phyloP scores from a whole-genome alignment of 2,888 invertebrate genomes.

The Lacanobia oleracea region DNA sequence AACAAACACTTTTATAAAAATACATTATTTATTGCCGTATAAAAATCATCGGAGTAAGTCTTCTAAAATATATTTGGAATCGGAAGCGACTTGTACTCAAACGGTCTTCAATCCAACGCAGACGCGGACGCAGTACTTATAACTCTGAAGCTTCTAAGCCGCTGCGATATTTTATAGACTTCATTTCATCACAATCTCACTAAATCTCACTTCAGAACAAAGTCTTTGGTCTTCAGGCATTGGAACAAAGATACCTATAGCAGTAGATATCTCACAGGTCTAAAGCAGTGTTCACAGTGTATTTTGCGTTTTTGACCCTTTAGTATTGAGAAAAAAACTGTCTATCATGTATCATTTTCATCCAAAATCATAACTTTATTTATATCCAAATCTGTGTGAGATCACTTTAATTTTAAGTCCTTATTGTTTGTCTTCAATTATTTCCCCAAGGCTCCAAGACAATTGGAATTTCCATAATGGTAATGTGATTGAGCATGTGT shows the following conservation, averaged over 20 bases:
- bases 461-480: not conserved
- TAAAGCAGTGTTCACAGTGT: not conserved
- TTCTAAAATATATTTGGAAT: slow-evolving; percentile 20
- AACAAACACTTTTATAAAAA: slow-evolving; percentile 45
- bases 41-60: slow-evolving; percentile 7
- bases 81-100: not conserved
- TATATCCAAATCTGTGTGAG: not conserved
- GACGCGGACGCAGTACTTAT: not conserved
- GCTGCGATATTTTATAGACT: not conserved
- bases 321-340: not conserved
- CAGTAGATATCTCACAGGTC: not conserved
- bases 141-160: too few species aligned
- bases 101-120: not conserved
- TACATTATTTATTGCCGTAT: slow-evolving; percentile 45
- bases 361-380: not conserved
- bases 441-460: not conserved
- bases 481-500: too few species aligned
- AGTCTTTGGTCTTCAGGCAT: not conserved
- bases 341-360: not conserved
- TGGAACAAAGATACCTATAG: not conserved
- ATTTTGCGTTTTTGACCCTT: not conserved
- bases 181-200: slow-evolving; percentile 1
- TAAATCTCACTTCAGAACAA: not conserved
- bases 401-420: not conserved
- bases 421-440: not conserved